Base-by-base conservation (phyloP, 2,113 vertebrate species). In the Hippocampus zosterae region DNA sequence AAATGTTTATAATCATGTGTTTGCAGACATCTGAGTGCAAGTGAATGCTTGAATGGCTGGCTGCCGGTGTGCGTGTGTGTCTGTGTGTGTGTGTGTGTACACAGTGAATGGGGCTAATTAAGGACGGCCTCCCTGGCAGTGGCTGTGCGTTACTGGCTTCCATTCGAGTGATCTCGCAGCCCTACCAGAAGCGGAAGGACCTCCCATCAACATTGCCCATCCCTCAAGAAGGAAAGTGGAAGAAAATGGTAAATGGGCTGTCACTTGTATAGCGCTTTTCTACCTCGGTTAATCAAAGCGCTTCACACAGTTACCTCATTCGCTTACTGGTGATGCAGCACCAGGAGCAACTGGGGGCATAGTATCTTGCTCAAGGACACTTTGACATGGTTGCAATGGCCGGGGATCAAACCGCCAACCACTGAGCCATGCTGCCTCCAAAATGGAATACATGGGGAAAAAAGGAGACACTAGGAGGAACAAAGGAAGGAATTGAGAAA, bases 81-180 rank as follows among this genome's bases (percentile, higher is more conserved):
- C 40, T 21, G 65, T 37, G 63, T 13, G 66, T 41, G 65, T 69
- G 44, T 21, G 70, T 78, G 78, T 80, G 77, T 81, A 77, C 74
- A 77, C 81, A 55, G 84, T 89, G 84, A 90, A 90, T 85, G 77
- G 84, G 77, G 56, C 74, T 80, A 85, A 90, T 88, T 88, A 81
- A 88, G 73, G 75, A 57, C 15, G 64, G 83, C 83, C 85, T 82
- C 89, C 83, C 72, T 68, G 83, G 74, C 75, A 69, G 2, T 2
- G 75, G 52, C 56, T 70, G 81, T 88, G 89, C 81, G 85, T 90
- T 87, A 88, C 72, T 55, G 67, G 53, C 68, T 67, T 72, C 79
- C 81, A 83, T 84, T 80, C 72, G 80, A 89, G 82, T 78, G 78
- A 82, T 87, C 85, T 53, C 67, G 72, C 68, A 63, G 80, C 78